phyloP scores from a whole-genome alignment of 2,797 vertebrate species.

The Alca torda region DNA sequence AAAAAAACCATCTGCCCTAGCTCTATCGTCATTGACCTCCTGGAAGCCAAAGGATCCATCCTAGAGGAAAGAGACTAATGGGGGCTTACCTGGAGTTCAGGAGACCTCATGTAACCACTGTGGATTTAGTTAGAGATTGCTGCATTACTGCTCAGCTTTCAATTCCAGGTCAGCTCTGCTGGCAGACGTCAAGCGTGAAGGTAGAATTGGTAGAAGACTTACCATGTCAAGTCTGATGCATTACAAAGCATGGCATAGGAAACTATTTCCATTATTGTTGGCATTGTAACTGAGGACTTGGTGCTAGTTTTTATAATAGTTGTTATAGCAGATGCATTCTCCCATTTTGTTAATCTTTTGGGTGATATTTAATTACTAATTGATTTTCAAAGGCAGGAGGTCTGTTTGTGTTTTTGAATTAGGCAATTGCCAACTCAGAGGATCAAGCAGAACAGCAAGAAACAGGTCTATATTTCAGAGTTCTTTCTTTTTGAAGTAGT shows the following conservation, averaged over 20 bases:
- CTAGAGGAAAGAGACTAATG: not conserved
- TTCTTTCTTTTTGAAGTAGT: not conserved
- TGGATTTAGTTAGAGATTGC: not conserved
- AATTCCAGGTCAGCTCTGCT: not conserved
- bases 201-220: not conserved
- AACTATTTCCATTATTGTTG: not conserved
- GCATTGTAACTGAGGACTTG: not conserved
- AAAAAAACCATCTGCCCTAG: not conserved
- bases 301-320: not conserved
- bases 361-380: not conserved
- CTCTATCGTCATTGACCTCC: not conserved
- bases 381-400: not conserved
- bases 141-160: not conserved
- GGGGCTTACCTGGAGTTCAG: not conserved
- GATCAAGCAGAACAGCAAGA: not conserved
- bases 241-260: not conserved
- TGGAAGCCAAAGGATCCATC: not conserved
- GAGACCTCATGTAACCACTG: rapidly evolving
- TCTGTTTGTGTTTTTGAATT: not conserved
- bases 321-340: not conserved
- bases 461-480: not conserved
- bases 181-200: not conserved
- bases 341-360: not conserved
- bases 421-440: not conserved
- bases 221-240: not conserved